These are phyloP conservation scores for Phrynocephalus guinanensis DNA, from an alignment of 2,797 vertebrate species.

Conservation along the genomic window DNA sequence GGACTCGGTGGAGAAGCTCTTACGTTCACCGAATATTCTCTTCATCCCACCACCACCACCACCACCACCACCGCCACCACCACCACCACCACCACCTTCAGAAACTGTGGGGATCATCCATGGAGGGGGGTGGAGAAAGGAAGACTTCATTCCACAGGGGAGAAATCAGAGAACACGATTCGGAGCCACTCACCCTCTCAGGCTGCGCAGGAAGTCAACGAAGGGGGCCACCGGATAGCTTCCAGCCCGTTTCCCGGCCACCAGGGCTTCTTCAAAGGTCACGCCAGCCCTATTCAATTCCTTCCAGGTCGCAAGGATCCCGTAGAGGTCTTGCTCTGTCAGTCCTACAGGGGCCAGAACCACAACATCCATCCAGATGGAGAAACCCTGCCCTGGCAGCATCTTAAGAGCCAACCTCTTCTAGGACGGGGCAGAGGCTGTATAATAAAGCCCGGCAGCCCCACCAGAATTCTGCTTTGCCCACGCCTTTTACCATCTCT, in stretches of 20 bases:
- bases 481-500: constrained; percentile 72
- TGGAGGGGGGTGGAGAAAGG: neutral
- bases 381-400: neutral
- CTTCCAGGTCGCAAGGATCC: constrained; percentile 79
- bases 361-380: neutral
- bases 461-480: neutral
- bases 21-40: neutral
- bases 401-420: no score
- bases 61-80: no score
- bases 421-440: neutral
- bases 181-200: constrained; percentile 64
- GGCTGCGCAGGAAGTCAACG: constrained; percentile 77
- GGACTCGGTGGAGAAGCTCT: neutral
- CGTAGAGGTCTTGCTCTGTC: constrained; percentile 83
- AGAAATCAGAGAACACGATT: neutral
- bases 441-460: neutral
- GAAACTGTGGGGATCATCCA: neutral
- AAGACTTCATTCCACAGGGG: no score
- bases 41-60: neutral
- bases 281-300: constrained; percentile 44
- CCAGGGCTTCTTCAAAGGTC: constrained; percentile 78
- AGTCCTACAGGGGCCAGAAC: constrained; percentile 76
- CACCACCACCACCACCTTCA: neutral
- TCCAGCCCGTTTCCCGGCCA: constrained; percentile 68
- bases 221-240: constrained; percentile 84